Conservation (phyloP, 2,888 invertebrate genomes). For the Prenolepis imparis region DNA sequence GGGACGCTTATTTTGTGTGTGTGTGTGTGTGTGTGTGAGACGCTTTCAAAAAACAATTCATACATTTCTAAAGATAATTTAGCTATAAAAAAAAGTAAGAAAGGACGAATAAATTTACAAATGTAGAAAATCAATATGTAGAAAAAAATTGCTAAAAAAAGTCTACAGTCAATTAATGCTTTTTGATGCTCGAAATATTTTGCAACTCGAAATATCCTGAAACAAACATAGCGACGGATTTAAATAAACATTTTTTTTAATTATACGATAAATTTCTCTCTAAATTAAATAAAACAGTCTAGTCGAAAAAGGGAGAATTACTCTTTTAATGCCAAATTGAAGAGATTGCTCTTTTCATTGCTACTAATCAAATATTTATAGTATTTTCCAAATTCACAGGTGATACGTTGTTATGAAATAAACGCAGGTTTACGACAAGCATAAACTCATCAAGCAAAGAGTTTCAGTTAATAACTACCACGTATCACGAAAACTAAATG, state of each 20-base stretch:
- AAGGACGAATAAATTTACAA: not conserved
- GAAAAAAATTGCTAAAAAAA: not conserved
- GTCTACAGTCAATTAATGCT: not conserved
- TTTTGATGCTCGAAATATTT: not conserved
- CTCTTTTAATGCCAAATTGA: conserved; percentile 4
- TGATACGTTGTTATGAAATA: not conserved
- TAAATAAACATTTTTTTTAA: no score
- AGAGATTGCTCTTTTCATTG: not conserved
- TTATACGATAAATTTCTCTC: not conserved
- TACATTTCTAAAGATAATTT: not conserved
- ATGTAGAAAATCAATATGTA: not conserved
- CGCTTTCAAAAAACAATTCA: not conserved
- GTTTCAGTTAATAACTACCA: conserved; percentile 48
- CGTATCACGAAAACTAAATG: conserved; percentile 24
- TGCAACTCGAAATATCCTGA: not conserved
- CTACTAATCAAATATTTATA: conserved; percentile 21
- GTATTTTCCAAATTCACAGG: not conserved
- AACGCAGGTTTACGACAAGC: conserved; percentile 16
- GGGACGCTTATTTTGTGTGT: not conserved
- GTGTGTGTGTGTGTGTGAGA: no score
- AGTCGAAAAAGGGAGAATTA: not conserved
- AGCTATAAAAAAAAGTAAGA: not conserved
- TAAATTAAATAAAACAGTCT: not conserved
- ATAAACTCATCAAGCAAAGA: conserved; percentile 39
- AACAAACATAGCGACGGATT: not conserved